These are phyloP conservation scores for Sisor rabdophorus DNA, from an alignment of 2,113 vertebrate species.

Conservation along the genomic window DNA sequence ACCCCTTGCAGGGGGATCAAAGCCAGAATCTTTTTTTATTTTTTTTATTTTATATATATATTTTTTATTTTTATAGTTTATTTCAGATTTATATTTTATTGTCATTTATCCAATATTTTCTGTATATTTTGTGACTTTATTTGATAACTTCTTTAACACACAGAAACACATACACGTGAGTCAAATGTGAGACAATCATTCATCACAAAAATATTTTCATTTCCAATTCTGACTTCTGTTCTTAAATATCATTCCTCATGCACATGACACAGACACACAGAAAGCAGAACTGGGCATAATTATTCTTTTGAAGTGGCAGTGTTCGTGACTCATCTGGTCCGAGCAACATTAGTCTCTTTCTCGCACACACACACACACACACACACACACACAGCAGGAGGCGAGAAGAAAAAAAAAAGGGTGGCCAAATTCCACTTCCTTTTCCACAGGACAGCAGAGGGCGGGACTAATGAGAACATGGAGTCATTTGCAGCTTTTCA, in stretches of 20 bases:
- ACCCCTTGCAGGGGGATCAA: too few relatives aligned
- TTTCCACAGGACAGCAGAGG: neutral
- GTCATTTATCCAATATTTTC: too few relatives aligned
- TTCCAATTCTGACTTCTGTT: slow-evolving; percentile 8
- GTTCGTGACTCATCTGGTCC: slow-evolving; percentile 28
- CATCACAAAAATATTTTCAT: slow-evolving; percentile 15
- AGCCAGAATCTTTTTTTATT: too few relatives aligned
- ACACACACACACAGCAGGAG: slow-evolving; percentile 6
- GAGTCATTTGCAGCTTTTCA: too few relatives aligned
- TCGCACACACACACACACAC: too few relatives aligned
- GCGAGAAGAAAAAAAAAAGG: slow-evolving; percentile 24
- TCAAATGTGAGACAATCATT: neutral
- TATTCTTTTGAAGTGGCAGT: neutral
- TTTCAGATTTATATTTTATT: too few relatives aligned
- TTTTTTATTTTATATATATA: too few relatives aligned
- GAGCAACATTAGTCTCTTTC: neutral
- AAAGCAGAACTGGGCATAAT: neutral
- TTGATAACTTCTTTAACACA: neutral
- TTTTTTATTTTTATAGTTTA: too few relatives aligned
- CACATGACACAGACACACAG: slow-evolving; percentile 13
- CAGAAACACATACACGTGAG: neutral
- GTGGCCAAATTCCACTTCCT: slow-evolving; percentile 26
- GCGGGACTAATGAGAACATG: too few relatives aligned
- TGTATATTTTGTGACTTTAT: too few relatives aligned
- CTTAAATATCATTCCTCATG: slow-evolving; percentile 25